Percentiles rank a stretch among this genome's conserved stretches.
phyloP scores from a whole-genome alignment of 2,888 invertebrate species.

The Itoplectis maculator region DNA sequence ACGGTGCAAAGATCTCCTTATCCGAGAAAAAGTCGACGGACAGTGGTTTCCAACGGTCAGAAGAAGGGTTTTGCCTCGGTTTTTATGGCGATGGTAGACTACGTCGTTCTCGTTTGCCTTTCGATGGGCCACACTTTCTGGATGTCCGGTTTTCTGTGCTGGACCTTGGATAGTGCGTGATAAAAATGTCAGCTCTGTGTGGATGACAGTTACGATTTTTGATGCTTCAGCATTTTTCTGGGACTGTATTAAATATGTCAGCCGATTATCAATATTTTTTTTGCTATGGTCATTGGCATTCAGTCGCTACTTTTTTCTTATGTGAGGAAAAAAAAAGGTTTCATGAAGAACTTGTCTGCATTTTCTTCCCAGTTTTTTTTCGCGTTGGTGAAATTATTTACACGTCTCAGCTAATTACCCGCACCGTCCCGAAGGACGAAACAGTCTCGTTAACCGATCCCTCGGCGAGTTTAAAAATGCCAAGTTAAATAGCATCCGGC shows the following conservation, averaged over 20 bases:
- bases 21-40: constrained; percentile 57
- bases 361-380: constrained; percentile 1
- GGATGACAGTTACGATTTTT: constrained; percentile 13
- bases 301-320: no score
- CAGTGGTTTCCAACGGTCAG: constrained; percentile 36
- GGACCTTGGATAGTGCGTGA: constrained; percentile 31
- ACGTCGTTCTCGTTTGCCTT: constrained; percentile 34
- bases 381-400: constrained; percentile 53
- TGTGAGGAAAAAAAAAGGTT: background rate
- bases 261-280: constrained; percentile 40
- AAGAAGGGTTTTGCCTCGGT: constrained; percentile 27
- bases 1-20: constrained; percentile 45
- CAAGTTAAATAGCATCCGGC: constrained; percentile 46
- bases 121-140: constrained; percentile 34
- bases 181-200: constrained; percentile 56
- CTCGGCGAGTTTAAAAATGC: constrained; percentile 46
- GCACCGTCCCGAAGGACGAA: constrained; percentile 23
- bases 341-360: background rate
- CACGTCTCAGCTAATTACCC: constrained; percentile 69
- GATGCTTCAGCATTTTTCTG: constrained; percentile 40
- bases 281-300: background rate
- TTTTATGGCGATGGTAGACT: constrained; percentile 60
- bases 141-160: constrained; percentile 12
- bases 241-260: background rate
- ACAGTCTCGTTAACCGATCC: constrained; percentile 52